These are phyloP conservation scores for Aegithalos caudatus DNA, from an alignment of 2,113 vertebrate genomes.

Conservation along the genomic window DNA sequence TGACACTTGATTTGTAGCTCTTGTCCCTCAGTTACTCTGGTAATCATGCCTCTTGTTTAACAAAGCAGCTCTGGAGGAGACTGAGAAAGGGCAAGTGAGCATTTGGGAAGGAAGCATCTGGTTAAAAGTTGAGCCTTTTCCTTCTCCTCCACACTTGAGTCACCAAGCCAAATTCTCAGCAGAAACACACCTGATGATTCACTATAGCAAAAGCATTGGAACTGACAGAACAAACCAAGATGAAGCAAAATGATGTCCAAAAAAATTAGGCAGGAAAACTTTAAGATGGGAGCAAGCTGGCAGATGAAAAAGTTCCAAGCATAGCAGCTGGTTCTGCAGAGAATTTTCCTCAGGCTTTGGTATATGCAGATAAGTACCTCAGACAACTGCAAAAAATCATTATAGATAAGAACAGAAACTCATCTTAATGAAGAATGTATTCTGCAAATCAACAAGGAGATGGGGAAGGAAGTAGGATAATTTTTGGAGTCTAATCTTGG, in stretches of 20 bases:
- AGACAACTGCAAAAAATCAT: background rate
- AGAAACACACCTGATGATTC: background rate
- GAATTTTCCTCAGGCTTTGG: background rate
- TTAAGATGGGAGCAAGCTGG: background rate
- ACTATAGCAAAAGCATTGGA: background rate
- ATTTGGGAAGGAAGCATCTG: background rate
- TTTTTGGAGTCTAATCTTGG: background rate
- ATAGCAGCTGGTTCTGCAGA: background rate
- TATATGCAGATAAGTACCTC: background rate
- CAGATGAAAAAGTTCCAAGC: background rate
- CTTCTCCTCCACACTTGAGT: background rate
- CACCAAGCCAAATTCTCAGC: background rate
- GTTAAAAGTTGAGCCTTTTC: background rate
- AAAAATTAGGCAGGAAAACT: background rate
- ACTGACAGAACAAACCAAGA: background rate
- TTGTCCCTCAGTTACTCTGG: background rate
- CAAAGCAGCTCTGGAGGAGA: background rate
- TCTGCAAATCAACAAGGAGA: background rate
- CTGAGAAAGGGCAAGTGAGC: background rate
- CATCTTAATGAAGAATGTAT: background rate
- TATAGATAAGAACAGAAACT: background rate
- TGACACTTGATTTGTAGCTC: slow-evolving; percentile 12
- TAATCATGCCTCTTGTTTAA: background rate
- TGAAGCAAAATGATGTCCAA: background rate
- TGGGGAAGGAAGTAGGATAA: background rate